These are phyloP conservation scores for Triplophysa bombifrons DNA, from an alignment of 2,797 vertebrate genomes.

Conservation along the genomic window DNA sequence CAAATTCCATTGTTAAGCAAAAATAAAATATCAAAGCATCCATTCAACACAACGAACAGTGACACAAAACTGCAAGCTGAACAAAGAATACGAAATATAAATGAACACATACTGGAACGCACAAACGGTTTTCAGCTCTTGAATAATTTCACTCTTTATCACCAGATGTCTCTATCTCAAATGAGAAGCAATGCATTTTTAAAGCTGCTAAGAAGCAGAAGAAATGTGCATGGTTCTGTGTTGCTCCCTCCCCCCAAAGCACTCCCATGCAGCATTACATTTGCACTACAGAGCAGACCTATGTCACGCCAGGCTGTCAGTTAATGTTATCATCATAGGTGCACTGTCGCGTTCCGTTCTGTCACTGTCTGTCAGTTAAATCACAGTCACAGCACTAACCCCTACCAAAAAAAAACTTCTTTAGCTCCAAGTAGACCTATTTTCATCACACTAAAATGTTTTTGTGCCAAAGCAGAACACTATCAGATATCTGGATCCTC, in stretches of 20 bases:
- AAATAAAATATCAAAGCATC: constrained; percentile 27
- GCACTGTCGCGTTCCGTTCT: constrained; percentile 21
- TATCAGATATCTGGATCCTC: not conserved
- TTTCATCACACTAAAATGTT: constrained; percentile 4
- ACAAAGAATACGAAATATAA: constrained; percentile 20
- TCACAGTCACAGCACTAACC: not conserved
- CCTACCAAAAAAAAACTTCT: not conserved
- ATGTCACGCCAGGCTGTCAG: constrained; percentile 33
- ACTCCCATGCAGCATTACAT: constrained; percentile 30
- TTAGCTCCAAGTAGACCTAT: not conserved
- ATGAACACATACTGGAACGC: constrained; percentile 17
- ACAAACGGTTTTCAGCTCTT: constrained; percentile 57
- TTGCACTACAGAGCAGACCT: constrained; percentile 45
- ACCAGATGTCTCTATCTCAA: constrained; percentile 24
- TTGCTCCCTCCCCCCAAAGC: constrained; percentile 2
- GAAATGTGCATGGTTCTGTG: constrained; percentile 15
- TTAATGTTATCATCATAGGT: constrained; percentile 45
- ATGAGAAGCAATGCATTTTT: constrained; percentile 41
- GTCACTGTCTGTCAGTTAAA: constrained; percentile 11
- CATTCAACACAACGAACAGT: constrained; percentile 24
- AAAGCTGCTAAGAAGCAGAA: constrained; percentile 34
- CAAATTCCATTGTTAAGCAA: not conserved
- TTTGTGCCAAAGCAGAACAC: not conserved
- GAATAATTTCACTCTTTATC: constrained; percentile 51
- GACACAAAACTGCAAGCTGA: constrained; percentile 23